Evolutionary conservation across 2,113 vertebrate species (phyloP).

Genomic region (Amphiprion percula): DNA sequence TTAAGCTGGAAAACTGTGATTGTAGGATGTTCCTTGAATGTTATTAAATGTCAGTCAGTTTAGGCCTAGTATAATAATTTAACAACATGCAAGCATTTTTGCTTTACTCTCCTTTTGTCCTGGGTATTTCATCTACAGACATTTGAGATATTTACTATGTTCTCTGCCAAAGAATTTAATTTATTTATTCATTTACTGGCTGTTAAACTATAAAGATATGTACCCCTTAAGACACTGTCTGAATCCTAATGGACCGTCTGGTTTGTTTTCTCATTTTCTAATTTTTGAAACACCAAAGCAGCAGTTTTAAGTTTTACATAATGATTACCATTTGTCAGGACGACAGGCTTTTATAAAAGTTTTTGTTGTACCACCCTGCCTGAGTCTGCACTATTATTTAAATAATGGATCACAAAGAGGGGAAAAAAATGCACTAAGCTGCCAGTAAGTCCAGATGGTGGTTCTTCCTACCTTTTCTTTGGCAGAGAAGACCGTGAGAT

Average conservation of each 20-base stretch:
- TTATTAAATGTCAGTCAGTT: too few relatives aligned
- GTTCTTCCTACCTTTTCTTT: not conserved
- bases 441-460: not conserved
- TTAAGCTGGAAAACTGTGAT: too few relatives aligned
- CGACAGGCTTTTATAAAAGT: too few relatives aligned
- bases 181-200: conserved; percentile 7
- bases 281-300: not conserved
- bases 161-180: not conserved
- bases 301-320: not conserved
- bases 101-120: not conserved
- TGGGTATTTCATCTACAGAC: not conserved
- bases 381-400: too few relatives aligned
- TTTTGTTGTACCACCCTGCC: too few relatives aligned
- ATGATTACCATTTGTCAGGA: not conserved
- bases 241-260: conserved; percentile 6
- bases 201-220: not conserved
- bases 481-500: too few relatives aligned
- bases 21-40: too few relatives aligned
- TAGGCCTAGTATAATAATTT: too few relatives aligned
- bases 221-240: not conserved
- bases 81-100: not conserved
- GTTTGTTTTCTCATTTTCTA: not conserved
- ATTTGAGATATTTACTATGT: not conserved
- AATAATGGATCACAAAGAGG: too few relatives aligned
- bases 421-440: not conserved